phyloP scores from a whole-genome alignment of 2,888 invertebrate species.

The Troides helena region DNA sequence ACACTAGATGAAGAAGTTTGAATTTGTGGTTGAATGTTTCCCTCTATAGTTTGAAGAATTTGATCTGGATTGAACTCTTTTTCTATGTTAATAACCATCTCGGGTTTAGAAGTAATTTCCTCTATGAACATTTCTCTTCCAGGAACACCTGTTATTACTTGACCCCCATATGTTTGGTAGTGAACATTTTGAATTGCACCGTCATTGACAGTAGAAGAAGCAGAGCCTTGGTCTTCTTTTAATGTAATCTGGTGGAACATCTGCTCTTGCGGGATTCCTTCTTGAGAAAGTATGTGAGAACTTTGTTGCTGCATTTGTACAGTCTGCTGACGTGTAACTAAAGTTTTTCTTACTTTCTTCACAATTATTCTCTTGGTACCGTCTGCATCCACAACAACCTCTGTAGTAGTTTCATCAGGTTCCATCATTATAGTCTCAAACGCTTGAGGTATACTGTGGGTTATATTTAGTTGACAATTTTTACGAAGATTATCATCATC shows the following conservation, averaged over 20 bases:
- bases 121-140: slow-evolving; percentile 83
- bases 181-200: slow-evolving; percentile 82
- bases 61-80: slow-evolving; percentile 78
- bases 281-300: slow-evolving; percentile 76
- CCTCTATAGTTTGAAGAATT: slow-evolving; percentile 65
- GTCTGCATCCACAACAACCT: slow-evolving; percentile 89
- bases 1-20: slow-evolving; percentile 86
- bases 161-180: slow-evolving; percentile 83
- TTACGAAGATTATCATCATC: slow-evolving; percentile 75
- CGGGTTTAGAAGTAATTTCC: slow-evolving; percentile 83
- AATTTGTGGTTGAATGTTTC: slow-evolving; percentile 63
- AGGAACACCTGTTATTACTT: slow-evolving; percentile 82
- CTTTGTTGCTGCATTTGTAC: slow-evolving; percentile 82
- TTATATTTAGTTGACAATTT: slow-evolving; percentile 85
- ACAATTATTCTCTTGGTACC: slow-evolving; percentile 90
- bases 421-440: slow-evolving; percentile 91
- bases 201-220: slow-evolving; percentile 79
- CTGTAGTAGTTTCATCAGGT: slow-evolving; percentile 90
- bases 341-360: slow-evolving; percentile 84
- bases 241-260: slow-evolving; percentile 85
- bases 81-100: slow-evolving; percentile 79
- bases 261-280: slow-evolving; percentile 81
- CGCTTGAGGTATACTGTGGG: slow-evolving; percentile 86
- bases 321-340: slow-evolving; percentile 83
- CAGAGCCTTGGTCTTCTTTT: slow-evolving; percentile 82